Percentiles rank a stretch among this genome's conserved stretches.
Conservation (phyloP, 2,113 vertebrate species). For the Ramphastos sulfuratus region DNA sequence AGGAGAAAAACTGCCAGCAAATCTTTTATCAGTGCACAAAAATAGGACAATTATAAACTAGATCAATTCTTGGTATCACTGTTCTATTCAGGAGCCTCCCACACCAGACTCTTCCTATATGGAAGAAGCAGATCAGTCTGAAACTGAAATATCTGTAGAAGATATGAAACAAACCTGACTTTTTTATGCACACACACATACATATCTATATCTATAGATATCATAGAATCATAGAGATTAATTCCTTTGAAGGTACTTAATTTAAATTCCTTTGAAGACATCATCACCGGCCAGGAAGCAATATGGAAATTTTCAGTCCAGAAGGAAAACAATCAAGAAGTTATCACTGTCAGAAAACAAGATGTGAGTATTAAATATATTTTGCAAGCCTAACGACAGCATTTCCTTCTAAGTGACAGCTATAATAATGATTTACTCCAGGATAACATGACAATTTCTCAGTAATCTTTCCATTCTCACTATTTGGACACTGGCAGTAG, state of each 20-base stretch:
- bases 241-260: background rate
- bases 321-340: background rate
- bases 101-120: background rate
- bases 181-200: no score
- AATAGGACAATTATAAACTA: background rate
- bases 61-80: background rate
- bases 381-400: background rate
- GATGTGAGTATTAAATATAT: background rate
- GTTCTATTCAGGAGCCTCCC: background rate
- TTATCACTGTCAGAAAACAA: background rate
- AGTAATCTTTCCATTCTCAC: background rate
- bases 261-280: background rate
- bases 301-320: background rate
- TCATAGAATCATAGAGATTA: background rate
- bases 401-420: background rate
- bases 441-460: conserved; percentile 36
- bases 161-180: background rate
- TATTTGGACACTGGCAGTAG: background rate
- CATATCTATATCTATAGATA: no score
- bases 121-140: background rate
- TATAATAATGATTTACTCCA: conserved; percentile 37
- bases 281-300: background rate
- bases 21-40: background rate
- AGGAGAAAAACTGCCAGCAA: background rate
- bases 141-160: background rate